phyloP scores from a whole-genome alignment of 2,888 invertebrate genomes.

The Cosmorhoe ocellata region DNA sequence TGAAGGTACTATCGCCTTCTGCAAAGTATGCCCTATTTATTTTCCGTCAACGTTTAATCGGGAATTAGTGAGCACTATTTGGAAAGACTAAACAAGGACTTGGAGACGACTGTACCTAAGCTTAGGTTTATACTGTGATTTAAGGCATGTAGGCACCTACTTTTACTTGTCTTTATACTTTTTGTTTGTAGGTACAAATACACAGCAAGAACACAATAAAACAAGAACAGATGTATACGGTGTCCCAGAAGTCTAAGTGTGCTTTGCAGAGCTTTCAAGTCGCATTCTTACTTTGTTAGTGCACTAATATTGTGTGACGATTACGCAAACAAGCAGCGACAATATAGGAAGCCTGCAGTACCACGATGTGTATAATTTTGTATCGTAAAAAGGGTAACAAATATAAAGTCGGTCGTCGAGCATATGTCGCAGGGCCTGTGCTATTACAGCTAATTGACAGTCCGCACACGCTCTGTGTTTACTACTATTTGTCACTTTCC shows the following conservation, averaged over 20 bases:
- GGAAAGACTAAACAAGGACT: too few relatives aligned
- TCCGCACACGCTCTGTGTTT: conserved; percentile 63
- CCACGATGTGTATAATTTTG: conserved; percentile 56
- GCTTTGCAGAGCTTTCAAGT: background rate
- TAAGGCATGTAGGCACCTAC: too few relatives aligned
- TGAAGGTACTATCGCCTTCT: background rate
- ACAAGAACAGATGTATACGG: too few relatives aligned
- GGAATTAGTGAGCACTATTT: too few relatives aligned
- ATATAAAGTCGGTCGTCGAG: conserved; percentile 62
- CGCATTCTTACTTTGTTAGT: conserved; percentile 10
- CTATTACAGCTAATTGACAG: conserved; percentile 75
- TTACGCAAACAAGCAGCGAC: conserved; percentile 16
- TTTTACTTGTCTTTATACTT: too few relatives aligned
- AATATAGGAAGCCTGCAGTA: conserved; percentile 14
- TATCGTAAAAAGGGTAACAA: conserved; percentile 69
- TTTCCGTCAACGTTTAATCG: background rate
- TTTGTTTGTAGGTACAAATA: background rate
- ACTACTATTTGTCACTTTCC: conserved; percentile 75
- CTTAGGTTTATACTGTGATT: too few relatives aligned
- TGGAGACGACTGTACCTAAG: too few relatives aligned
- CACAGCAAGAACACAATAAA: too few relatives aligned
- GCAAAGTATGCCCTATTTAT: background rate
- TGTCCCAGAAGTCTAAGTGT: too few relatives aligned
- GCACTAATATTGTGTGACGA: conserved; percentile 13
- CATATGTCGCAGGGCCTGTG: conserved; percentile 68